Conservation (phyloP, 1,140 invertebrate species). For the Brachystomella parvula region DNA sequence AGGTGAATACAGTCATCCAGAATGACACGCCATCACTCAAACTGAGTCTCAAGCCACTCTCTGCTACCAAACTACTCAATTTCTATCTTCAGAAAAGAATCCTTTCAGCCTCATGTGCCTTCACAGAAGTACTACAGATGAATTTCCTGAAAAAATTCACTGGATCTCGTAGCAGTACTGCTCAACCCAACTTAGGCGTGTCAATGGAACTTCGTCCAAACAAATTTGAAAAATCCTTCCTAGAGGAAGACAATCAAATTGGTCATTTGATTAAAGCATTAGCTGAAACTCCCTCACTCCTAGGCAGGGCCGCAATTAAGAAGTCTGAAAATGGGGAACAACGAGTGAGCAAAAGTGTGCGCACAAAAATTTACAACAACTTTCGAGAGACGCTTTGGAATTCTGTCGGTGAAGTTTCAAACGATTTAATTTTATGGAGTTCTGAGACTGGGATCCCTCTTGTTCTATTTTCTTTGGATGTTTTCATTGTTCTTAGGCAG, state of each 20-base stretch:
- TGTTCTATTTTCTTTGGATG: slow-evolving; percentile 18
- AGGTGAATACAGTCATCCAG: slow-evolving; percentile 23
- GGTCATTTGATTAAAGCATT: slow-evolving; percentile 16
- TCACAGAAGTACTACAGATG: slow-evolving; percentile 1
- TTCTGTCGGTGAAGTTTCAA: slow-evolving; percentile 21
- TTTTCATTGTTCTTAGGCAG: slow-evolving; percentile 16
- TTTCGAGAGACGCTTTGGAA: slow-evolving; percentile 31
- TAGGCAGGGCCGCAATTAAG: slow-evolving; percentile 31
- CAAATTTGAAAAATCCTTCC: slow-evolving; percentile 14
- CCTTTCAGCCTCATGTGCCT: background rate
- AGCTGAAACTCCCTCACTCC: slow-evolving; percentile 22
- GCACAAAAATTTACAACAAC: slow-evolving; percentile 28
- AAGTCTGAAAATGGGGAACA: slow-evolving; percentile 26
- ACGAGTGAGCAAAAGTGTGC: slow-evolving; percentile 23
- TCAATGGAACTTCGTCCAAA: background rate
- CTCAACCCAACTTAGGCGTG: background rate
- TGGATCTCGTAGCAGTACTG: background rate
- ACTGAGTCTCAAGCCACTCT: slow-evolving; percentile 26
- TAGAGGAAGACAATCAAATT: slow-evolving; percentile 19
- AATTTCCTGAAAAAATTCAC: slow-evolving; percentile 1
- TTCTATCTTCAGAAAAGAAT: slow-evolving; percentile 18
- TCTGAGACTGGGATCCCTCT: slow-evolving; percentile 16
- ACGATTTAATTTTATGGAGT: slow-evolving; percentile 33
- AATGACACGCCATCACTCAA: slow-evolving; percentile 30
- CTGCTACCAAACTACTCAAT: slow-evolving; percentile 20